phyloP scores from a whole-genome alignment of 1,140 invertebrate genomes.

The Macrobrachium nipponense region DNA sequence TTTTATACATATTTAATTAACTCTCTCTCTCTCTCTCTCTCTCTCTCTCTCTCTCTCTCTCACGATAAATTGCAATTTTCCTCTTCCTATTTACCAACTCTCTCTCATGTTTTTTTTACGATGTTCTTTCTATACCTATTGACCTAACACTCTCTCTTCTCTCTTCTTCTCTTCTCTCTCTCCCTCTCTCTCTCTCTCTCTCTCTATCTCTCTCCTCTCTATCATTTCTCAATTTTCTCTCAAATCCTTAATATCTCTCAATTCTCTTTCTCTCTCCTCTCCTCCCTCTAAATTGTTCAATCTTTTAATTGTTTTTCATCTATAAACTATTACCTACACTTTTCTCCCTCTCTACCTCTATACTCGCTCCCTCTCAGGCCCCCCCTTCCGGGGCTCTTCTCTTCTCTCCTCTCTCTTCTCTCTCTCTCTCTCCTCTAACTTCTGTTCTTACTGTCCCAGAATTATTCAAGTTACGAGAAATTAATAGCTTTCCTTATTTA shows the following conservation, averaged over 20 bases:
- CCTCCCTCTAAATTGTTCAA: not conserved
- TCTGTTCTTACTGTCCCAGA: not conserved
- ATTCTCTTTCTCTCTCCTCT: not conserved
- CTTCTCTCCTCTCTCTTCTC: conserved; percentile 5
- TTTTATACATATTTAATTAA: no score
- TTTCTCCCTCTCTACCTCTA: not conserved
- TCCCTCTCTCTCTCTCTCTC: not conserved
- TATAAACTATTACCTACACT: not conserved
- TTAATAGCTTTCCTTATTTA: no score
- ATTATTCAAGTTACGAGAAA: no score
- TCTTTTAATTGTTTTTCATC: not conserved
- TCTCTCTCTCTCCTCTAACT: not conserved
- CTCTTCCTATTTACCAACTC: no score
- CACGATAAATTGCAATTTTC: no score
- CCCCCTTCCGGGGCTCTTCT: no score
- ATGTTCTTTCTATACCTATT: no score
- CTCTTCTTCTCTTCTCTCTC: not conserved
- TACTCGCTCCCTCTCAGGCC: not conserved
- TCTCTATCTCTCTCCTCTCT: not conserved
- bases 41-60: no score
- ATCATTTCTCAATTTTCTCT: not conserved
- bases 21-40: no score
- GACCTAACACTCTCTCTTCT: not conserved
- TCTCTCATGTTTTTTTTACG: no score
- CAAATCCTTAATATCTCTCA: no score